Base-by-base conservation (phyloP, 2,113 vertebrate genomes). In the Pseudopodoces humilis region DNA sequence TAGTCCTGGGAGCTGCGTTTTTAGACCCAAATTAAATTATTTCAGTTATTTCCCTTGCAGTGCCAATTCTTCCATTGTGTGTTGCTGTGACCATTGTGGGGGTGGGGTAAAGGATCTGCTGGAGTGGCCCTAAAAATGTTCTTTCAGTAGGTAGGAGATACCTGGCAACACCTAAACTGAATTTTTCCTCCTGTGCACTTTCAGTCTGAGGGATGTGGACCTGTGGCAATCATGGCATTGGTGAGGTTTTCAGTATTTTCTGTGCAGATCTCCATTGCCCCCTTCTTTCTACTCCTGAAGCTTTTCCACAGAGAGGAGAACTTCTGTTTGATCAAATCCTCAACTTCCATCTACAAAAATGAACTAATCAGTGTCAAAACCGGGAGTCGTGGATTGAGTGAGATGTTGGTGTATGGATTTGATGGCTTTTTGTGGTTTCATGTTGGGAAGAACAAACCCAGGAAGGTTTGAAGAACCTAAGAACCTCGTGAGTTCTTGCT, bases 41-140 rank as follows among this genome's bases (percentile, higher is more conserved):
- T 91, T 5, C 19, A 47, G 43, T 15, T 4, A 37, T 72, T 91
- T 46, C 2, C 0, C 28, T 47, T 53, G 47, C 1, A 1, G 24
- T 18, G 9, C 2, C 5, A 1, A 10, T 59, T 72, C 13, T 72
- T 62, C 15, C 9, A 0, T 11, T 1, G 1, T 47, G 46, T 3
- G 1, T 39, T 47, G 33, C 44, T 72, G 6, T 7, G 25, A 27
- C 31, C 3, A 0, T 24, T 55, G 41, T 30, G 33, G 33, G 39
- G 18, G 24, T 13, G 23, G 24, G 3, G 6, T 47, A 5, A 75
- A 82, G 22, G 53, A 67, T 5, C 22, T 76, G 20, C 47, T 71
- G 71, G 28, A 63, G 18, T 27, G 44, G 23, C 49, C 71, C 58
- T 71, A 55, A 49, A 46, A 74, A 31, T 55, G 35, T 2, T 2